phyloP scores from a whole-genome alignment of 2,113 vertebrate species.

The Scopus umbretta region DNA sequence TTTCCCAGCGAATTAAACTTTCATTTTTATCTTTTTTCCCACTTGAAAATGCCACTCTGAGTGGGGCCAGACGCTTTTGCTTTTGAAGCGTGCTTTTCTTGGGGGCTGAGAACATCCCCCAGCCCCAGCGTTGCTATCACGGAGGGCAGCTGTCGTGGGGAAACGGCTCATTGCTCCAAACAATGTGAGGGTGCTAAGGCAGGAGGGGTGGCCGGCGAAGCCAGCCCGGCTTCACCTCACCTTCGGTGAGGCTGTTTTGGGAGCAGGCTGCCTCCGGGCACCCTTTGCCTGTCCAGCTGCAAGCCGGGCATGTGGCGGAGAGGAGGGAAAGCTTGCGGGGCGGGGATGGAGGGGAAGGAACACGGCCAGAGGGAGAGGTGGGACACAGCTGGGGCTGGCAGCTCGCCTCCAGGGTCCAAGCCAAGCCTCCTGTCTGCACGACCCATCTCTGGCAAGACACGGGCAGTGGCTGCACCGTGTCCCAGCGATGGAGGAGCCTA shows the following conservation, averaged over 20 bases:
- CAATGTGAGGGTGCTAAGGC: neutral
- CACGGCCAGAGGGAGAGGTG: neutral
- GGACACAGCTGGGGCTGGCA: neutral
- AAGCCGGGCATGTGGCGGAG: neutral
- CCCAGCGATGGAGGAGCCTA: neutral
- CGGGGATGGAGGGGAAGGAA: neutral
- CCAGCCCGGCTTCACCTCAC: neutral
- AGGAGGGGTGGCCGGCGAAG: neutral
- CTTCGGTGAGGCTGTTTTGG: neutral
- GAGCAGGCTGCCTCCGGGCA: neutral
- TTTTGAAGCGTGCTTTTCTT: neutral
- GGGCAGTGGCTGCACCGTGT: neutral
- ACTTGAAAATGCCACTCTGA: neutral
- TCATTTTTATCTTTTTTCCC: neutral
- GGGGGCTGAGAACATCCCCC: neutral
- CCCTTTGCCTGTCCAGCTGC: neutral
- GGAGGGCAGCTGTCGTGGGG: rapidly evolving
- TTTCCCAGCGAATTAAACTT: neutral
- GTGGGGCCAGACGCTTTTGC: neutral
- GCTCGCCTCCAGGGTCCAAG: neutral
- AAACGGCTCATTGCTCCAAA: neutral
- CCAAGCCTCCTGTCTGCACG: neutral
- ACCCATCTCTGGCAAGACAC: neutral
- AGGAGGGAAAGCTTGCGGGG: neutral
- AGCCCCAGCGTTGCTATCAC: neutral